Evolutionary conservation across 2,797 vertebrate species (phyloP), one percentile per base, ranked within the genome.

Genomic region (Mormyrus proboscirostris): DNA sequence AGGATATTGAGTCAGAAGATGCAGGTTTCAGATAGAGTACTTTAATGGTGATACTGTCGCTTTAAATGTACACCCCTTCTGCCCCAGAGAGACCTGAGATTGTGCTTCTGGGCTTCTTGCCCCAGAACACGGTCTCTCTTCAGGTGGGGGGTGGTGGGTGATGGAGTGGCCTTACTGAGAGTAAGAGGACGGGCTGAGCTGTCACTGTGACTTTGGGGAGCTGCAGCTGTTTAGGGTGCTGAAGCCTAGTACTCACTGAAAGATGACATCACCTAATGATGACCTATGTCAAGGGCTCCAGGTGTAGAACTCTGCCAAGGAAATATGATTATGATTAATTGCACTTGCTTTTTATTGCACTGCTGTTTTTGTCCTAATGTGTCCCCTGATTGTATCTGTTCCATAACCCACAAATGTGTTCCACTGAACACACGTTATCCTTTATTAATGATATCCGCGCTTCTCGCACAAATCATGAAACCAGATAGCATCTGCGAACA

Each of bases 191-290:
- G 4, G 76, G 10, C 55, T 14, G 82, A 59, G 85, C 50, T 84
- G 59, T 92, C 91, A 89, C 90, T 62, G 55, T 85, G 33, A 59
- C 88, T 83, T 12, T 69, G 38, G 51, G n/a, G 73, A 6, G 73
- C 73, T 79, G 73, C 14, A 44, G 88, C 88, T 93, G 90, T 93
- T 92, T 89, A 90, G 38, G 38, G 29, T 38, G 22, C 16, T 16
- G 73, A 12, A 85, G 82, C 33, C 10, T 57, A 3, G 12, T 22
- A 12, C 41, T 85, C 14, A 0, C 38, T 19, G 44, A 44, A 57
- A 16, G 55, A 47, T 14, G 41, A 25, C 57, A 19, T 51, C 73
- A 57, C 4, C 29, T 49, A 22, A 22, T 22, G 5, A 6, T 49
- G 25, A 14, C 4, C 9, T 5, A 16, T 49, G 79, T 38, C 25